Evolutionary conservation across 1,140 invertebrate genomes (phyloP), one percentile per base, ranked within the genome.

Genomic region (Drosophila erecta): DNA sequence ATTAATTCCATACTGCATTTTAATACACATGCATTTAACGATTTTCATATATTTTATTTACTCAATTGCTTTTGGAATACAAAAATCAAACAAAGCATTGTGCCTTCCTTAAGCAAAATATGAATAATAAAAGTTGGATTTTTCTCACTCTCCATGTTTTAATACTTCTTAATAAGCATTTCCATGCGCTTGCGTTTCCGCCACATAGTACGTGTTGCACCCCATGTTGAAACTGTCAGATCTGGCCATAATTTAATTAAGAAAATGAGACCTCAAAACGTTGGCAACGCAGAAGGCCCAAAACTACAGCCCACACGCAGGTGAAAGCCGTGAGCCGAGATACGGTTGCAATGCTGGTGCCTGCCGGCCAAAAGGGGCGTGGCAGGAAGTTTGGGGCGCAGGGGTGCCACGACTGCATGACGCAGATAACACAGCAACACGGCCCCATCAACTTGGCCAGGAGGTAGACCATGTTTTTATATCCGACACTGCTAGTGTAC

Each of bases 261-360:
- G 81, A 89, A 89, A 89, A 89, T 89, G 84, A 89, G 84, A 83
- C 84, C 84, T 89, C 84, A 89, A 89, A 89, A 77, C 62, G 53
- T 30, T 51, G 75, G 65, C 71, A 74, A 62, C 64, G 69, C 47
- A 27, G 27, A n/a, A 30, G 33, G 30, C 38, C 46, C 66, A 35
- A 53, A 44, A 58, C 44, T 53, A 37, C 49, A 40, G 22, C 64
- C 41, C 56, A 56, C 47, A 24, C 61, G 33, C 51, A 55, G 41
- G 73, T 15, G 40, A 44, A 65, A 47, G 50, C 50, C 59, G 41
- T 51, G 51, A 55, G 40, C 61, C 44, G 41, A 74, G 67, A 27
- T 49, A 24, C 79, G 65, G 79, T 62, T 81, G 67, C 79, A 67
- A 37, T 60, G 51, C 46, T 69, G 50, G 50, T 69, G 64, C 64